Evolutionary conservation across 2,797 vertebrate genomes (phyloP), one percentile per base, ranked within the genome.

Genomic region (Enteromius radiatus): DNA sequence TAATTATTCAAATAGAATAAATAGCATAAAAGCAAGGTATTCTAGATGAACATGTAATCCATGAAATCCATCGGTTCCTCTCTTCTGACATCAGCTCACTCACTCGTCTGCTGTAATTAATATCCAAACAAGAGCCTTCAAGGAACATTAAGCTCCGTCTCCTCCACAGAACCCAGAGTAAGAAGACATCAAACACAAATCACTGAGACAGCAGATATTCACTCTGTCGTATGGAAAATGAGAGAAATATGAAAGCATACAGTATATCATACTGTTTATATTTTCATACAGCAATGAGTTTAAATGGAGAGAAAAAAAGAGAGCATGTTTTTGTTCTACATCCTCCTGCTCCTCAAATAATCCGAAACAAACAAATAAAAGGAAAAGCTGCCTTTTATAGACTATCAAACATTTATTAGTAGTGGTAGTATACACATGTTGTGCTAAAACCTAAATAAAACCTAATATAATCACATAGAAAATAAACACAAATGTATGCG

Each of bases 21-120:
- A 17, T 3, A 45, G 8, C n/a, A 31, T 12, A 56, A 56, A 56
- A 56, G 54, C 10, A 23, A 56, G 23, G 54, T 54, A 3, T n/a
- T n/a, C 21, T 3, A 54, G 52, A 21, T 10, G 52, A 54, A n/a
- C n/a, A n/a, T n/a, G n/a, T n/a, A n/a, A n/a, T n/a, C n/a, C 80
- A 87, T 63, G 77, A 81, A 23, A 81, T 76, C 26, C 19, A 65
- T 56, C 54, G 4, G 54, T 21, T 23, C 54, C 21, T 11, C 21
- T 56, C 21, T 26, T 85, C 79, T 76, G 71, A 28, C 43, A 38
- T 26, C 10, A 78, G 28, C 28, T 69, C 73, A 78, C 47, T 74
- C 61, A 59, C 74, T 74, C 73, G 28, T 74, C 73, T 65, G 54
- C 17, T 45, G 38, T 68, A 81, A 83, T 81, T 76, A 77, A 21